Evolutionary conservation across 1,140 invertebrate species (phyloP).

Genomic region (Calephelis nemesis): DNA sequence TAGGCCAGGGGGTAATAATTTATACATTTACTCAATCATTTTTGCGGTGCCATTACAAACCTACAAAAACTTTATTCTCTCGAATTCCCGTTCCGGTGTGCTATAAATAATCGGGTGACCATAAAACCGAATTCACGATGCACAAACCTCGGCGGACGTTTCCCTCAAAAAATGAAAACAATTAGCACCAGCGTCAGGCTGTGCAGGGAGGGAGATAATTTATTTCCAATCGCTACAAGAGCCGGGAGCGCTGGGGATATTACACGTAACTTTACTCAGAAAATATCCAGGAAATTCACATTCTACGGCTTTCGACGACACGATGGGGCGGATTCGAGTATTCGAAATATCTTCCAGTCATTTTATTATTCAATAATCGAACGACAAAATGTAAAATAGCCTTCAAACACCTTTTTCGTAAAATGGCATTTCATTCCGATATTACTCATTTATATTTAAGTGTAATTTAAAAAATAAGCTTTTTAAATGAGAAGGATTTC

Average conservation of each 20-base stretch:
- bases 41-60: constrained; percentile 24
- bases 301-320: constrained; percentile 22
- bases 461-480: too few species aligned
- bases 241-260: constrained; percentile 34
- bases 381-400: constrained; percentile 13
- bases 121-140: constrained; percentile 50
- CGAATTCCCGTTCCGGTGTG: constrained; percentile 39
- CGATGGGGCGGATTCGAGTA: constrained; percentile 17
- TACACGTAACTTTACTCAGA: constrained; percentile 37
- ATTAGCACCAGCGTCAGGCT: constrained; percentile 49
- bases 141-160: constrained; percentile 44
- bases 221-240: constrained; percentile 53
- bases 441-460: too few species aligned
- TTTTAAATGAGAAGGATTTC: too few species aligned
- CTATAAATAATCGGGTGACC: constrained; percentile 50
- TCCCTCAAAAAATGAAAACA: constrained; percentile 55
- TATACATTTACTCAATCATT: constrained; percentile 1
- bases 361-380: constrained; percentile 20
- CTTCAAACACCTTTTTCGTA: background rate
- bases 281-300: constrained; percentile 38
- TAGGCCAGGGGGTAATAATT: background rate
- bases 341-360: constrained; percentile 12
- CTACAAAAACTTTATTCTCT: constrained; percentile 43
- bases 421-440: background rate
- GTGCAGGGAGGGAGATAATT: constrained; percentile 53